Base-by-base conservation (phyloP, 1,140 invertebrate genomes). In the Harlomillsia oculata region DNA sequence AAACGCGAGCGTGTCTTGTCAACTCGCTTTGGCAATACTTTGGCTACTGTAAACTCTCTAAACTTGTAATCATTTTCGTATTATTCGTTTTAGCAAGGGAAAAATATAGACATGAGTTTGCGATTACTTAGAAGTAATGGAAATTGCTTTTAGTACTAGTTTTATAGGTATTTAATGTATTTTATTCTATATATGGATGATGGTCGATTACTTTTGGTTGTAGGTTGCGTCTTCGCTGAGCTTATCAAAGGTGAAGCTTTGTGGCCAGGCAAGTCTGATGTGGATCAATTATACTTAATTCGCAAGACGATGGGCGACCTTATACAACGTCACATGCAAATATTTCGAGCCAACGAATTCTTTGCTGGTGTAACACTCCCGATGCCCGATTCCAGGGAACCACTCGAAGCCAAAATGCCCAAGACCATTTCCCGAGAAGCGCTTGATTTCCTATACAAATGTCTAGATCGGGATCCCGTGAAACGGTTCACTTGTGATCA, bases 241-340 rank as follows among this genome's bases (percentile, higher is more conserved):
- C 73, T 99, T 50, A 81, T 97, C 28, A 83, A 87, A 14, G 91
- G 92, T n/a, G 90, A 96, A 71, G 89, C 91, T 0, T 71, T 99
- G 1, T 97, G 94, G 94, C 93, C 94, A 0, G 95, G 95, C 41
- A 91, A 97, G 74, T 97, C 94, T 11, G 96, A 99, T 69, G 86
- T 98, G 2, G 96, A 99, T 74, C 96, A 99, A 71, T 73, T 99
- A 23, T 98, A 95, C 74, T 77, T 65, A 11, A 65, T 65, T 20
- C 34, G 64, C 28, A 62, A 62, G 37, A 65, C 64, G 13, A 54
- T 65, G 57, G 81, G 94, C 13, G 92, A 98, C 68, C 76, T 99
- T 5, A 77, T 96, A 63, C 86, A 90, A 1, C 77, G 92, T 43
- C 95, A 99, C 71, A 85, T 97, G 80, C 82, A 89, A 59, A 92